Conservation (phyloP, 2,888 invertebrate genomes). For the Megamerina dolium region DNA sequence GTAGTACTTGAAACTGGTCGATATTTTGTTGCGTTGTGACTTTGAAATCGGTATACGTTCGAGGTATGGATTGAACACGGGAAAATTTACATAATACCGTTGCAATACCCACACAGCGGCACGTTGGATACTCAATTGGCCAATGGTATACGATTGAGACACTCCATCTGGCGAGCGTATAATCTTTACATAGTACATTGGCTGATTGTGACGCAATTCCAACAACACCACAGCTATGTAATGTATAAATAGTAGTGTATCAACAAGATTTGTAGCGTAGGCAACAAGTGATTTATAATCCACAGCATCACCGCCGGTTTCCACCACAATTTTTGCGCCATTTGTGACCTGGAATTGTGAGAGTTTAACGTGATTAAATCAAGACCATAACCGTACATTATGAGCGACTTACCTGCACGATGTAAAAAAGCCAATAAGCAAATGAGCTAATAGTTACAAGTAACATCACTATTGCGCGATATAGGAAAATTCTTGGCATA, state of each 20-base stretch:
- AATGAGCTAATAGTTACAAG: constrained; percentile 87
- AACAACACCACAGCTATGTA: constrained; percentile 89
- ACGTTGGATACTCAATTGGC: constrained; percentile 87
- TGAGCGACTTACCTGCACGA: constrained; percentile 69
- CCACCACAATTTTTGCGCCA: constrained; percentile 71
- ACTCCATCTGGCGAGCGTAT: constrained; percentile 95
- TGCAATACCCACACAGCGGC: constrained; percentile 93
- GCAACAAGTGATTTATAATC: constrained; percentile 85
- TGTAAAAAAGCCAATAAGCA: constrained; percentile 97
- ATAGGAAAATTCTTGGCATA: constrained; percentile 86
- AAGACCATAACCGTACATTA: neutral
- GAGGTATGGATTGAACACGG: constrained; percentile 93
- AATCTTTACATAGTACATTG: constrained; percentile 82
- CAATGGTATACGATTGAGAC: constrained; percentile 79
- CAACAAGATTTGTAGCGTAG: constrained; percentile 88
- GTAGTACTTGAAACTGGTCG: constrained; percentile 90
- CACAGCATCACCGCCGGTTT: constrained; percentile 67
- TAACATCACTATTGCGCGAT: constrained; percentile 81
- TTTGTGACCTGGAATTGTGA: constrained; percentile 53
- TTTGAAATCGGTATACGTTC: constrained; percentile 85
- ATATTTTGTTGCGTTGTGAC: constrained; percentile 65
- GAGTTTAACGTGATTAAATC: neutral
- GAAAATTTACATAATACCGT: constrained; percentile 92
- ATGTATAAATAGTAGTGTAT: constrained; percentile 90
- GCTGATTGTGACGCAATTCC: constrained; percentile 87